Base-by-base conservation (phyloP, 2,113 vertebrate genomes). In the Callipepla squamata region DNA sequence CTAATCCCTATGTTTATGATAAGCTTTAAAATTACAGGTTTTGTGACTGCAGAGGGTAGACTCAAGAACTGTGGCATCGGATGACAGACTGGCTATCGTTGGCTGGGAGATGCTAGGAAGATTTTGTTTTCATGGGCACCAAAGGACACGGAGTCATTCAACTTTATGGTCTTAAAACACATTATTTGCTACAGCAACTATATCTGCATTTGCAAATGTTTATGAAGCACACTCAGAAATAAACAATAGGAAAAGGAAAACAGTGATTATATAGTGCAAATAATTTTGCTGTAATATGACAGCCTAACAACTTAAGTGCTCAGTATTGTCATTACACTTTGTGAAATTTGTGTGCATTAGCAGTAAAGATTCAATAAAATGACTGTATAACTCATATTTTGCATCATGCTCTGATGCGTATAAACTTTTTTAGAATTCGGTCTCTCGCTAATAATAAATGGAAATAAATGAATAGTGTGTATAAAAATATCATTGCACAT, bases 211-310 rank as follows among this genome's bases (percentile, higher is more conserved):
- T 94, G 62, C 69, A 96, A 94, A 97, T 83, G 95, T 89, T 95
- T 94, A 96, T 95, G 90, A 94, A 97, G 85, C 72, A 88, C 94
- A 89, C 88, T 94, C 85, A 96, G 94, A 97, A 97, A 95, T 95
- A 94, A 95, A 96, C 94, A 96, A 97, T 94, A 95, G 36, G 96
- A 95, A 92, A 96, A 94, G 90, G 65, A 92, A 96, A 97, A 93
- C 80, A 96, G 93, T 94, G 89, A 97, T 97, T 97, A 95, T 95
- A 94, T 78, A 95, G 96, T 82, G 92, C 87, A 96, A 97, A 97
- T 98, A 97, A 97, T 97, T 98, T 98, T 96, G 87, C 95, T 91
- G 83, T 97, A 97, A 98, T 97, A 97, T 96, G 97, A 98, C 97
- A 98, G 94, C 86, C 95, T 97, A 98, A 97, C 97, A 97, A 97